Percentiles rank a stretch among this genome's conserved stretches.
phyloP scores from a whole-genome alignment of 2,113 vertebrate species.

The Casuarius casuarius region DNA sequence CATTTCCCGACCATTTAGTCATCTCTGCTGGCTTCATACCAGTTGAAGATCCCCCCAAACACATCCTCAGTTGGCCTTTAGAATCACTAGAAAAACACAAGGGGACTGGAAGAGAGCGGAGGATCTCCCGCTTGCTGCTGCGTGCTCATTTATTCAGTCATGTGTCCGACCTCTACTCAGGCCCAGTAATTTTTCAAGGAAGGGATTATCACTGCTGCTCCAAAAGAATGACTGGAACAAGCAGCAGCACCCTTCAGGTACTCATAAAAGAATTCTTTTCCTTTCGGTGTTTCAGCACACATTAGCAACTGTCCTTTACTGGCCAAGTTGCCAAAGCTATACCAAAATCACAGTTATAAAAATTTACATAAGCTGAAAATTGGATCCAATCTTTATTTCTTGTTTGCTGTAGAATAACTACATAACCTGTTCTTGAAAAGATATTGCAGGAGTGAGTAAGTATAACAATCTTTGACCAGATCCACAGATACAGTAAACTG shows the following conservation, averaged over 20 bases:
- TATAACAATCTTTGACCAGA: neutral
- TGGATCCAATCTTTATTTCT: neutral
- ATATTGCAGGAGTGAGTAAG: neutral
- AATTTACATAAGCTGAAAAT: neutral
- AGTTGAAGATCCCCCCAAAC: neutral
- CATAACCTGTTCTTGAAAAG: neutral
- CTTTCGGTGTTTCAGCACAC: neutral
- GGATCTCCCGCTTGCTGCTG: neutral
- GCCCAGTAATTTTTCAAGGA: neutral
- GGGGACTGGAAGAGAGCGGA: neutral
- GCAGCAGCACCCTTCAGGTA: neutral
- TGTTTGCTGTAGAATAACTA: neutral
- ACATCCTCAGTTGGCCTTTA: neutral
- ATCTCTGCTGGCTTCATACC: neutral
- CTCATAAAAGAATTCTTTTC: neutral
- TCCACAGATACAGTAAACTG: neutral
- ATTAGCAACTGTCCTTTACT: neutral
- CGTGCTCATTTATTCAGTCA: fast-evolving
- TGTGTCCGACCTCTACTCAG: neutral
- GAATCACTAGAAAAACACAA: neutral
- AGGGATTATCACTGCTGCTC: neutral
- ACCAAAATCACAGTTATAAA: neutral
- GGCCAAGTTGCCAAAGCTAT: neutral
- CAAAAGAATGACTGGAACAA: neutral
- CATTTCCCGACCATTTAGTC: neutral